phyloP scores from a whole-genome alignment of 2,888 invertebrate genomes.

The Torymus aiolomorphi region DNA sequence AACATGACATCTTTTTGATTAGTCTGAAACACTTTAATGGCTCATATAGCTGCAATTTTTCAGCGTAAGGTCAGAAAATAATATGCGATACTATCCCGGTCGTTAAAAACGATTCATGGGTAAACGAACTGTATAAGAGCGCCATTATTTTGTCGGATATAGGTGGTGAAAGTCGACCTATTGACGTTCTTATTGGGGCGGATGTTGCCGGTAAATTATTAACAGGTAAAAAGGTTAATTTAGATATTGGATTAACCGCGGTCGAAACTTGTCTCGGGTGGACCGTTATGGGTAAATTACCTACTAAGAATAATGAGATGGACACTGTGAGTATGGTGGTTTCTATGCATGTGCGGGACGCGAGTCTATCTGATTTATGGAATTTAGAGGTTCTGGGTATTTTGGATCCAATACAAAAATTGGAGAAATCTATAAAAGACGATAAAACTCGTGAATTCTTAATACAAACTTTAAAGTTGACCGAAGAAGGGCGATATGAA shows the following conservation, averaged over 20 bases:
- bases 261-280: constrained; percentile 61
- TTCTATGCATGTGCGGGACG: constrained; percentile 53
- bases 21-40: constrained; percentile 45
- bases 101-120: constrained; percentile 48
- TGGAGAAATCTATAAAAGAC: constrained; percentile 46
- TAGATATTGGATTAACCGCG: constrained; percentile 61
- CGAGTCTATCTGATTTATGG: constrained; percentile 62
- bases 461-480: constrained; percentile 57
- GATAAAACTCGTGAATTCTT: constrained; percentile 58
- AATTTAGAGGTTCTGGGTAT: constrained; percentile 64
- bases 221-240: constrained; percentile 56
- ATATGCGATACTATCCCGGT: constrained; percentile 48
- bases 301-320: constrained; percentile 9
- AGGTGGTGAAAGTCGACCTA: constrained; percentile 27
- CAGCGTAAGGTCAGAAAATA: too few relatives aligned
- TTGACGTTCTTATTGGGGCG: too few relatives aligned
- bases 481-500: constrained; percentile 63
- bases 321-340: constrained; percentile 32
- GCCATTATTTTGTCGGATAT: constrained; percentile 49
- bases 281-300: constrained; percentile 60
- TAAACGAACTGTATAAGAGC: constrained; percentile 39
- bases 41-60: constrained; percentile 53
- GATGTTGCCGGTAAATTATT: constrained; percentile 62
- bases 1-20: constrained; percentile 52
- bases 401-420: constrained; percentile 59